Percentiles rank a stretch among this genome's conserved stretches.
These are phyloP conservation scores for Stenichneumon culpator DNA, from an alignment of 2,888 invertebrate species.

Conservation along the genomic window DNA sequence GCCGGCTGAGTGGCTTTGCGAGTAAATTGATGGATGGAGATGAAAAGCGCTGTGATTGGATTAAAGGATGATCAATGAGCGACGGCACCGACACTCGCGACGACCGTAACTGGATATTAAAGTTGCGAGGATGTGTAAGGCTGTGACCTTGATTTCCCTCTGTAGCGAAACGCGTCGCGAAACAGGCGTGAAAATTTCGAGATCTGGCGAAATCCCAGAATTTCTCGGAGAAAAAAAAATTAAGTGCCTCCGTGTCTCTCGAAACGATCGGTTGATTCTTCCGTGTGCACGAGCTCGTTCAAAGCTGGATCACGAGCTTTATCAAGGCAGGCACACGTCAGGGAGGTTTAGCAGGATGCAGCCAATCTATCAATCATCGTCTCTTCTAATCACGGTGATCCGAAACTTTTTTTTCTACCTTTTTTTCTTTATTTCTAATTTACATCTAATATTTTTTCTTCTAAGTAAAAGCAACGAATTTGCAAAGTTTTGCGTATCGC, in stretches of 20 bases:
- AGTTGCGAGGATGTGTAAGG: constrained; percentile 14
- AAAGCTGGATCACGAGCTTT: background rate
- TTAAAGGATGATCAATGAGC: constrained; percentile 8
- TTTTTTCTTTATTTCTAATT: background rate
- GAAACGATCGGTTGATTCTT: background rate
- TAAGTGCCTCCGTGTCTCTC: background rate
- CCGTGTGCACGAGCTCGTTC: background rate
- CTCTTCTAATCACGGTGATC: background rate
- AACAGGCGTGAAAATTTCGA: background rate
- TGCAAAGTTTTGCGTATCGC: no score
- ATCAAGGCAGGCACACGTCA: background rate
- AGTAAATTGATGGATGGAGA: background rate
- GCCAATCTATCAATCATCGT: constrained; percentile 39
- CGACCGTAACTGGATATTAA: constrained; percentile 1
- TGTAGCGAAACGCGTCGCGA: background rate
- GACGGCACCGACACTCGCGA: background rate
- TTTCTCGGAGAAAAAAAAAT: background rate
- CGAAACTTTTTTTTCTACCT: no score
- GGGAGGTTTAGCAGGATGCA: constrained; percentile 19
- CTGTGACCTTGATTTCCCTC: constrained; percentile 17
- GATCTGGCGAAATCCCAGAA: constrained; percentile 25
- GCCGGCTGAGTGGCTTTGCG: background rate
- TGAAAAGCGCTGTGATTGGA: background rate
- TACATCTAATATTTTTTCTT: background rate
- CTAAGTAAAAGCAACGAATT: background rate